Conservation (phyloP, 2,888 invertebrate genomes). For the Girardia tigrina region DNA sequence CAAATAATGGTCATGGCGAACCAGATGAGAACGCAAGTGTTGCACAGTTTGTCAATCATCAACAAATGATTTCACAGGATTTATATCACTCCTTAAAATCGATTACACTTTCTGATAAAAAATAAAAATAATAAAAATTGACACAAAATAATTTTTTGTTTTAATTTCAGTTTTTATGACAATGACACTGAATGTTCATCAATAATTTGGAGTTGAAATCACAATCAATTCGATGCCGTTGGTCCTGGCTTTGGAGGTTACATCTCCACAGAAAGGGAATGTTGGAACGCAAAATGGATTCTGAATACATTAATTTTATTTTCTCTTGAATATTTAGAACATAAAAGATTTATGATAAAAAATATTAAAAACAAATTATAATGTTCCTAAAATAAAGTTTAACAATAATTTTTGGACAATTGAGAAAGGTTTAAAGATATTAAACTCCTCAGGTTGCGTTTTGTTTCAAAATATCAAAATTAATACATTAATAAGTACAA, state of each 20-base stretch:
- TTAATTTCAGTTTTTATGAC: neutral
- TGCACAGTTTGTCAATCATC: neutral
- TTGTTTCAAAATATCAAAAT: too few relatives aligned
- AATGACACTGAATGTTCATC: neutral
- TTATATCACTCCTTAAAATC: too few relatives aligned
- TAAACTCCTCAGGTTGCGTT: too few relatives aligned
- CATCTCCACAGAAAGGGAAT: conserved; percentile 1
- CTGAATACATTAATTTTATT: neutral
- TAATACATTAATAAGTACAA: too few relatives aligned
- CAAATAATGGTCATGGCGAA: conserved; percentile 20
- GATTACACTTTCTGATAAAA: neutral
- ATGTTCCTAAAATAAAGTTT: too few relatives aligned
- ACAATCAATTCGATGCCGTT: neutral
- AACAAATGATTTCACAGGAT: neutral
- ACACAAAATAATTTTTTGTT: neutral
- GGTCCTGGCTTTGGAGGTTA: neutral
- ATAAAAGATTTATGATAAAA: too few relatives aligned
- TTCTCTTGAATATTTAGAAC: too few relatives aligned
- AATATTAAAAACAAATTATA: too few relatives aligned
- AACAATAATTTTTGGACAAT: too few relatives aligned
- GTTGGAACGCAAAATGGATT: neutral
- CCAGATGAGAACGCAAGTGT: conserved; percentile 14
- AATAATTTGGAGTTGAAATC: neutral
- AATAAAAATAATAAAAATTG: neutral
- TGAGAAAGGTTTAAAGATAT: too few relatives aligned